Percentiles rank a stretch among this genome's conserved stretches.
Evolutionary conservation across 53 echinoderm and acorn worm species (phyloP).

Genomic region (Paelopatides confundens): DNA sequence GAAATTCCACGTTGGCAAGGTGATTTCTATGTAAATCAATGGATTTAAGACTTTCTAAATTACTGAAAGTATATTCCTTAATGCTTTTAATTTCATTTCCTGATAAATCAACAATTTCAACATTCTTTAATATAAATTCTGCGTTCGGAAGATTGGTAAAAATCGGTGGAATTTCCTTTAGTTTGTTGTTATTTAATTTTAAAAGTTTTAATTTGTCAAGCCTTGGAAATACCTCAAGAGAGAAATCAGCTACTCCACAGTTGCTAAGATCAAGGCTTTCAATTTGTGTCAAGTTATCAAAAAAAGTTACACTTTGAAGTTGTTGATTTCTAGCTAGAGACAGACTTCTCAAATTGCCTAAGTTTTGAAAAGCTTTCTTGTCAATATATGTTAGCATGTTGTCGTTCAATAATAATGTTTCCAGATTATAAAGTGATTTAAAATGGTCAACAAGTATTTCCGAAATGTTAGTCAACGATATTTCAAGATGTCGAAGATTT

Average conservation of each 20-base stretch:
- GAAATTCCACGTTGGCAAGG: not conserved
- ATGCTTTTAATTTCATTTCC: not conserved
- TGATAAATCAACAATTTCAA: constrained; percentile 11
- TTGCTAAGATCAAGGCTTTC: not conserved
- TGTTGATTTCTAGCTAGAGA: not conserved
- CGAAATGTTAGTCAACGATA: constrained; percentile 11
- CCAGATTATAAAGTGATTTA: not conserved
- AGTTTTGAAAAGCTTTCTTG: not conserved
- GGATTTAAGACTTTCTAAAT: not conserved
- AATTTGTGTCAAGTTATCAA: not conserved
- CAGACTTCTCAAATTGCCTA: not conserved
- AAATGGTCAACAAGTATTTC: not conserved
- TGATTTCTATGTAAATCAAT: constrained; percentile 13
- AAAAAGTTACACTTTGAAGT: not conserved
- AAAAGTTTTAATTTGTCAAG: not conserved
- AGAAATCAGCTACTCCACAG: not conserved
- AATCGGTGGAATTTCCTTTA: not conserved
- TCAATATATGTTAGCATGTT: not conserved
- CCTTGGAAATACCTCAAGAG: not conserved
- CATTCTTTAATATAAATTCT: not conserved
- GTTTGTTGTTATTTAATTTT: not conserved
- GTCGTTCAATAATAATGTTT: not conserved
- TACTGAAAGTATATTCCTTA: constrained; percentile 1
- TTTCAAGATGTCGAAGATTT: not conserved
- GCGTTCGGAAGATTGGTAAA: not conserved